Conservation (phyloP, 1,140 invertebrate genomes). For the Agrypnia vestita region DNA sequence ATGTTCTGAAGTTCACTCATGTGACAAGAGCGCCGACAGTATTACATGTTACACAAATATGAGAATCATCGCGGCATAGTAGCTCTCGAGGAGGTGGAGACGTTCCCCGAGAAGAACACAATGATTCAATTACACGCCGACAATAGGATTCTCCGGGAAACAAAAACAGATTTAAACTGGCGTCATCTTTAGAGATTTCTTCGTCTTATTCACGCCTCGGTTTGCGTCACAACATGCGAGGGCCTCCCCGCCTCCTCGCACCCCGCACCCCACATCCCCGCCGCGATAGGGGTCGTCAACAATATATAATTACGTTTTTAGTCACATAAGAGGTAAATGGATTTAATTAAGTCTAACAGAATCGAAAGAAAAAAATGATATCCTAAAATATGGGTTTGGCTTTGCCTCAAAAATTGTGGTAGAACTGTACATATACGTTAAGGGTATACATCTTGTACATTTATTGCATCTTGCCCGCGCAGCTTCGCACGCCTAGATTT, state of each 20-base stretch:
- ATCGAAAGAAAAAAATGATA: too few species aligned
- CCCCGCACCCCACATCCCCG: neutral
- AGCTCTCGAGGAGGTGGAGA: neutral
- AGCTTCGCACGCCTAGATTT: too few species aligned
- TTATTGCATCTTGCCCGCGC: too few species aligned
- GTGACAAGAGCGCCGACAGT: slow-evolving; percentile 17
- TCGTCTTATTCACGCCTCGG: slow-evolving; percentile 47
- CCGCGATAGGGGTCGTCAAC: slow-evolving; percentile 25
- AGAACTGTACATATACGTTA: too few species aligned
- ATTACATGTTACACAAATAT: slow-evolving; percentile 25
- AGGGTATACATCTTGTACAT: too few species aligned
- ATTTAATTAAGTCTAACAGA: too few species aligned
- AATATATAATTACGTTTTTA: neutral
- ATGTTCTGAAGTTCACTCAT: slow-evolving; percentile 35
- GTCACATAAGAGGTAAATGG: too few species aligned
- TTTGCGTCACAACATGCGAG: slow-evolving; percentile 31
- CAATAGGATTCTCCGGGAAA: slow-evolving; percentile 33
- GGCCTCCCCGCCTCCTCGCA: neutral
- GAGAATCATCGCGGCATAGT: slow-evolving; percentile 24
- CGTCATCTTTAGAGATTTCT: slow-evolving; percentile 36
- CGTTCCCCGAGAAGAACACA: slow-evolving; percentile 12
- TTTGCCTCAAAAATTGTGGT: too few species aligned
- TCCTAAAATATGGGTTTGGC: too few species aligned
- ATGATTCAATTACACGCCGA: slow-evolving; percentile 10
- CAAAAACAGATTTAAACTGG: slow-evolving; percentile 47